A percentile compares a stretch with the other conserved stretches of the same genome.
phyloP scores from a whole-genome alignment of 2,113 vertebrate species.

The Nyctibius bracteatus region DNA sequence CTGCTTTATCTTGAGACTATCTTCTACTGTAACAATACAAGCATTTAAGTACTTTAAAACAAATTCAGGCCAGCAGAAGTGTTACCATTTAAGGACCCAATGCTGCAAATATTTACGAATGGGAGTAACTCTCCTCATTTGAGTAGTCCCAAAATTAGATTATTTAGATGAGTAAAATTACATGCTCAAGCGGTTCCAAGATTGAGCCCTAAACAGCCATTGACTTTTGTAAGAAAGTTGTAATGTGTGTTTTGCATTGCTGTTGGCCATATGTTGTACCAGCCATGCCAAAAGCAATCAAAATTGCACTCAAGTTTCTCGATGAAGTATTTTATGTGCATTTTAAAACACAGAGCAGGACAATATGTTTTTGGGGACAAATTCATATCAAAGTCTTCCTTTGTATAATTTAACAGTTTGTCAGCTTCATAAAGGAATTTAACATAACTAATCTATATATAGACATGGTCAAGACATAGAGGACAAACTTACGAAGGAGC shows the following conservation, averaged over 20 bases:
- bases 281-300: constrained; percentile 63
- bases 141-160: constrained; percentile 21
- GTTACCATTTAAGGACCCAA: constrained; percentile 32
- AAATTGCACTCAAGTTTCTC: constrained; percentile 63
- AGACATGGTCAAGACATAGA: constrained; percentile 17
- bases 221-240: constrained; percentile 23
- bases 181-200: constrained; percentile 21
- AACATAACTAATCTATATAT: constrained; percentile 26
- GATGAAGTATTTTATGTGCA: constrained; percentile 60
- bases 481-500: not conserved
- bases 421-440: constrained; percentile 40
- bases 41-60: not conserved
- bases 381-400: constrained; percentile 39
- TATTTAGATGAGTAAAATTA: constrained; percentile 37
- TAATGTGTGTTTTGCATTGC: constrained; percentile 37
- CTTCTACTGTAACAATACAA: not conserved
- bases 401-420: constrained; percentile 23
- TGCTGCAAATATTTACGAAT: constrained; percentile 28
- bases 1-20: not conserved
- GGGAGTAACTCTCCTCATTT: constrained; percentile 15
- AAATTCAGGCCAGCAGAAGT: constrained; percentile 18
- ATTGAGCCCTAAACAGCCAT: constrained; percentile 7
- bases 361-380: constrained; percentile 55
- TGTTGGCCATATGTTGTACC: constrained; percentile 66
- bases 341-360: constrained; percentile 37